A percentile compares a stretch with the other conserved stretches of the same genome.
These are phyloP conservation scores for Emydocephalus ijimae DNA, from an alignment of 2,113 vertebrate genomes.

Conservation along the genomic window DNA sequence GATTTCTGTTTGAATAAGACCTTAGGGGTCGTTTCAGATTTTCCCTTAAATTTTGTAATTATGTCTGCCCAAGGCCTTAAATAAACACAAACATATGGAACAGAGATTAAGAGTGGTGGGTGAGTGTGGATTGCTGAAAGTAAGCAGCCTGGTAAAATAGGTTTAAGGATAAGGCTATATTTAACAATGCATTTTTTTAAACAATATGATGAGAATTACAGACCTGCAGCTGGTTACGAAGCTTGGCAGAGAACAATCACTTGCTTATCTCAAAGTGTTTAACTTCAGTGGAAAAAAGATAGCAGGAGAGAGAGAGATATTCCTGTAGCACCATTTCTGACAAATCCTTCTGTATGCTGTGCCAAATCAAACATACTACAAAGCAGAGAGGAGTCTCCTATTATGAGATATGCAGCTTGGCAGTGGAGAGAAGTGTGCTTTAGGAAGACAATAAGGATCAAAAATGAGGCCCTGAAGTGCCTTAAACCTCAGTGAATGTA, in stretches of 20 bases:
- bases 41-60: constrained; percentile 67
- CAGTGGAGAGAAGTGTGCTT: background rate
- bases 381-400: background rate
- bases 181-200: background rate
- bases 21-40: constrained; percentile 65
- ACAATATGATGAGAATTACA: constrained; percentile 46
- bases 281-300: constrained; percentile 24
- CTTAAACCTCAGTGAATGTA: background rate
- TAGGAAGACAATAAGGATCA: background rate
- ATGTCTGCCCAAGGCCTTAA: constrained; percentile 61
- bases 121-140: background rate
- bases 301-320: background rate
- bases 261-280: constrained; percentile 21
- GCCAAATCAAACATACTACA: background rate
- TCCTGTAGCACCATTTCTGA: background rate
- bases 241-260: constrained; percentile 37
- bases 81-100: constrained; percentile 59
- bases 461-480: background rate
- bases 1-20: constrained; percentile 68
- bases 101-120: constrained; percentile 40
- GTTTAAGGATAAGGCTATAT: constrained; percentile 44
- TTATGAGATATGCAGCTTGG: background rate
- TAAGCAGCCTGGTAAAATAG: constrained; percentile 36
- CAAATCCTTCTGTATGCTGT: background rate
- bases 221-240: constrained; percentile 36